Percentiles rank a stretch among this genome's conserved stretches.
phyloP scores from a whole-genome alignment of 2,888 invertebrate species.

The Malthinus flaveolus region DNA sequence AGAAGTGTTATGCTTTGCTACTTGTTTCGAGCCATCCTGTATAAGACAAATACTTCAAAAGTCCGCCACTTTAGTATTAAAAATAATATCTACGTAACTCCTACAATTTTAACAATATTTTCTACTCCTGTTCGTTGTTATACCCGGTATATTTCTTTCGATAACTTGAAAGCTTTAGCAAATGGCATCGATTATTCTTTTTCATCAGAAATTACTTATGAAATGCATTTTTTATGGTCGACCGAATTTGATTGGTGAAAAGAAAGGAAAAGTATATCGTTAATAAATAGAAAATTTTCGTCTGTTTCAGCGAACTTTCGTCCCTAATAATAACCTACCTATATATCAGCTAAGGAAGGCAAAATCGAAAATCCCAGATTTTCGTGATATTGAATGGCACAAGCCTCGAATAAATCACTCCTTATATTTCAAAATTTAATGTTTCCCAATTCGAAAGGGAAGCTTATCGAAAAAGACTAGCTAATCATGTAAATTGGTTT shows the following conservation, averaged over 20 bases:
- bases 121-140: no score
- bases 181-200: no score
- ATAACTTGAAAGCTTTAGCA: no score
- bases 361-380: constrained; percentile 22
- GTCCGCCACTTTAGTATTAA: no score
- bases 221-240: no score
- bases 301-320: constrained; percentile 16
- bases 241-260: not conserved
- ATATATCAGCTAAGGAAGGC: constrained; percentile 17
- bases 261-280: not conserved
- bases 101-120: no score
- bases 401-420: constrained; percentile 10
- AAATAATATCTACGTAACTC: no score
- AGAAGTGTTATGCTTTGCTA: no score
- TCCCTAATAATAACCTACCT: constrained; percentile 21
- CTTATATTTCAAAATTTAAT: constrained; percentile 12
- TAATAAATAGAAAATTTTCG: constrained; percentile 17
- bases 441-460: constrained; percentile 8
- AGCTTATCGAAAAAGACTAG: constrained; percentile 7
- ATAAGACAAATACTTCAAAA: no score
- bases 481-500: constrained; percentile 8
- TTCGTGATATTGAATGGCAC: constrained; percentile 15
- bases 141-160: no score
- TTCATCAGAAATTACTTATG: no score
- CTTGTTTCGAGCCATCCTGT: no score